Evolutionary conservation across 2,113 vertebrate species (phyloP).

Genomic region (Anser brachyrhynchus): DNA sequence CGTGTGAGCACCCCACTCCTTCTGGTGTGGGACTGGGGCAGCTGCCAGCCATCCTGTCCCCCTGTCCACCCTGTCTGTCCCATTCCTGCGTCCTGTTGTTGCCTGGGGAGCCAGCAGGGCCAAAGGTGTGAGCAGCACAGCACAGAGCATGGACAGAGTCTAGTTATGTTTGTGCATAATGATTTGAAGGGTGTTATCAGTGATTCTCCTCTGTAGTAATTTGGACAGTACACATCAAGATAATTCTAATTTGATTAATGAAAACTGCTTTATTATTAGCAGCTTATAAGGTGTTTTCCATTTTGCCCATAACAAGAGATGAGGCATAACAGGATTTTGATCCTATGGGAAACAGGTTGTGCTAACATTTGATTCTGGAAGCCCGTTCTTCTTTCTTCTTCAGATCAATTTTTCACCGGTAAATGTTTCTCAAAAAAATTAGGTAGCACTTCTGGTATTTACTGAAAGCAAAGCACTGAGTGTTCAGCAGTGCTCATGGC

Average conservation of each 20-base stretch:
- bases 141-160: background rate
- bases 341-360: background rate
- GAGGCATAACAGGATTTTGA: background rate
- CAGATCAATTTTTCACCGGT: background rate
- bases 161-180: rapidly evolving
- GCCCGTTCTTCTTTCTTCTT: background rate
- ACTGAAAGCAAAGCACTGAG: background rate
- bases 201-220: background rate
- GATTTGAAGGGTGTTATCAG: rapidly evolving
- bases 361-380: background rate
- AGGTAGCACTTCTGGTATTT: background rate
- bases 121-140: rapidly evolving
- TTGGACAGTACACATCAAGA: background rate
- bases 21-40: background rate
- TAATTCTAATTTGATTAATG: background rate
- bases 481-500: background rate
- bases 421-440: background rate
- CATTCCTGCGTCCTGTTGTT: no score
- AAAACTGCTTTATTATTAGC: background rate
- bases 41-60: rapidly evolving
- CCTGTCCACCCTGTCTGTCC: rapidly evolving
- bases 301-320: background rate
- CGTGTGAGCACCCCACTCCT: no score
- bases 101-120: background rate
- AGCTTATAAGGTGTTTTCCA: background rate